phyloP scores from a whole-genome alignment of 2,113 vertebrate genomes.

The Talpa occidentalis region DNA sequence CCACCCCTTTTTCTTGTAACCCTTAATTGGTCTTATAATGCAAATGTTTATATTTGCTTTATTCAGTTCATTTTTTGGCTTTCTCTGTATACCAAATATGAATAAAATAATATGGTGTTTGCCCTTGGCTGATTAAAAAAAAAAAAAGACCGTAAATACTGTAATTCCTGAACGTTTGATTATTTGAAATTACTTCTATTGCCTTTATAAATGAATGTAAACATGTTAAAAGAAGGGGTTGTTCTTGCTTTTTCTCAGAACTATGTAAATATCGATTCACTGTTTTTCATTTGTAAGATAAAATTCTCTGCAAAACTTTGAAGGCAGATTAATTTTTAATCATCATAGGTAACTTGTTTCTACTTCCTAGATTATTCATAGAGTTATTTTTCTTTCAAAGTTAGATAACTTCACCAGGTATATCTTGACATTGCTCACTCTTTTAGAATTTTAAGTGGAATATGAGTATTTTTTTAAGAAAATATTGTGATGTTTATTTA shows the following conservation, averaged over 20 bases:
- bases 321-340: background rate
- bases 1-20: too few species aligned
- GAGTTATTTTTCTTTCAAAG: background rate
- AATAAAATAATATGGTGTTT: background rate
- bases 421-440: background rate
- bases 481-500: background rate
- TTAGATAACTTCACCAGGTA: background rate
- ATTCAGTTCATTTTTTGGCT: too few species aligned
- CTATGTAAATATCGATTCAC: background rate
- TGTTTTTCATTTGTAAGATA: conserved; percentile 6
- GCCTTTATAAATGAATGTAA: conserved; percentile 7
- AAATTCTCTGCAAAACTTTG: background rate
- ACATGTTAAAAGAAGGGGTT: background rate
- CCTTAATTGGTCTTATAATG: too few species aligned
- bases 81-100: too few species aligned
- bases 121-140: background rate
- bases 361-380: background rate
- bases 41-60: too few species aligned
- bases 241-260: background rate
- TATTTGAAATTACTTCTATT: background rate
- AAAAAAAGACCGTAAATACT: background rate
- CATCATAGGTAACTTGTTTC: background rate
- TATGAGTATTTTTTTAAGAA: background rate
- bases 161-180: background rate
- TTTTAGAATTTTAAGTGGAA: background rate